phyloP scores from a whole-genome alignment of 1,140 invertebrate genomes.

The Ericerus pela region DNA sequence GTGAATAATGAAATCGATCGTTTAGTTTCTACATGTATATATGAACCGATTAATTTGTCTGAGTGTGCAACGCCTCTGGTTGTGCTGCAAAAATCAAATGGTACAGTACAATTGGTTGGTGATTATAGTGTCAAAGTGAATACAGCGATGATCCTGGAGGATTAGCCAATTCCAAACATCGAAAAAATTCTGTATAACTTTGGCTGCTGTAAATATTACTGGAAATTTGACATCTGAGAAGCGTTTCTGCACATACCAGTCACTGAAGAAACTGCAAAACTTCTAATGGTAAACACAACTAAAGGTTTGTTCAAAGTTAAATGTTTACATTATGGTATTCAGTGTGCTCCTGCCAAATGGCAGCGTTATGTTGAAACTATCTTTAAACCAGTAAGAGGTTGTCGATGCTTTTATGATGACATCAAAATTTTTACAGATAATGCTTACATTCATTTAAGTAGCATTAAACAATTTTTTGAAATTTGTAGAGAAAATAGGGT shows the following conservation, averaged over 20 bases:
- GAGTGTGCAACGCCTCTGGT: background rate
- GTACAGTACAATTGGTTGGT: background rate
- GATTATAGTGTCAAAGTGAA: constrained; percentile 3
- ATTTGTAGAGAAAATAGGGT: constrained; percentile 8
- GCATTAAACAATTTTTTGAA: constrained; percentile 9
- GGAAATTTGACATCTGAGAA: constrained; percentile 23
- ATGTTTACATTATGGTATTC: constrained; percentile 25
- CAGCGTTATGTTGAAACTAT: constrained; percentile 27
- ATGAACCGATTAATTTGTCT: background rate
- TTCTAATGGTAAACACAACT: constrained; percentile 25
- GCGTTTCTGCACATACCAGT: constrained; percentile 24
- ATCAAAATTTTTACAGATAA: constrained; percentile 14
- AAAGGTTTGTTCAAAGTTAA: constrained; percentile 25
- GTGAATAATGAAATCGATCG: background rate
- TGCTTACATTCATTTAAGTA: background rate
- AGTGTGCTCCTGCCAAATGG: constrained; percentile 22
- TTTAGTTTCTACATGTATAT: background rate
- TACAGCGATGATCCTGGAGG: background rate
- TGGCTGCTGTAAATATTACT: constrained; percentile 22
- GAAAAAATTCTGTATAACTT: constrained; percentile 16
- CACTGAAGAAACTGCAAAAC: constrained; percentile 22
- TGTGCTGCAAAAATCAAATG: background rate
- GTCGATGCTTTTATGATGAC: constrained; percentile 17
- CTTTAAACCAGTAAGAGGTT: constrained; percentile 26
- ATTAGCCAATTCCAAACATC: background rate